Evolutionary conservation across 2,797 vertebrate genomes (phyloP).

Genomic region (Falco novaeseelandiae): DNA sequence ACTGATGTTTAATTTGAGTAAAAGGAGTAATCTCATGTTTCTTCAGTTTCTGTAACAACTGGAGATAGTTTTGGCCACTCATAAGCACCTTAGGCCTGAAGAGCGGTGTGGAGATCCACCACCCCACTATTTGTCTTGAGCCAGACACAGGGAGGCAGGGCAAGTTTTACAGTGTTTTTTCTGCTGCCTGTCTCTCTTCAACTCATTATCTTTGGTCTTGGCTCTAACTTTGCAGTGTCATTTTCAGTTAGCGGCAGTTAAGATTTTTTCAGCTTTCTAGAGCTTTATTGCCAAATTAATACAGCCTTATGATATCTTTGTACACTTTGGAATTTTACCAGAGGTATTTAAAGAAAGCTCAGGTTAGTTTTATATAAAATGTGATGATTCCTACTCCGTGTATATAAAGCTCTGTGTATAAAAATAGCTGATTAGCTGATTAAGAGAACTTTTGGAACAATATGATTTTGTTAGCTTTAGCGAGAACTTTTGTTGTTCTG

Average conservation of each 20-base stretch:
- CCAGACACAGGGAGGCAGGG: accelerated
- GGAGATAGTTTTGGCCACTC: neutral
- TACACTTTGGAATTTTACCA: neutral
- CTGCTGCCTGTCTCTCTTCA: neutral
- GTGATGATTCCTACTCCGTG: neutral
- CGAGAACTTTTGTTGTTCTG: neutral
- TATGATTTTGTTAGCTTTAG: neutral
- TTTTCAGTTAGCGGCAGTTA: neutral
- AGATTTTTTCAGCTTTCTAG: neutral
- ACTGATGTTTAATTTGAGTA: neutral
- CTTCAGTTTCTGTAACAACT: neutral
- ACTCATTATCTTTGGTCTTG: neutral
- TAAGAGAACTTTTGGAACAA: neutral
- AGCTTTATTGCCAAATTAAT: constrained; percentile 27
- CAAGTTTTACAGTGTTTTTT: neutral
- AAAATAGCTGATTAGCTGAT: neutral
- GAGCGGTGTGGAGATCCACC: neutral
- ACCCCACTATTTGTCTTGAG: neutral
- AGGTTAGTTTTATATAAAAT: neutral
- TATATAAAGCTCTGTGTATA: neutral
- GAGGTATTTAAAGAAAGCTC: neutral
- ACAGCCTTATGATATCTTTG: neutral
- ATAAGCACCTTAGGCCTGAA: neutral
- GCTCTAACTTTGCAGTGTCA: neutral
- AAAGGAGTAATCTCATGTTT: neutral